phyloP scores from a whole-genome alignment of 1,140 invertebrate genomes.

The Tetragonula clypearis region DNA sequence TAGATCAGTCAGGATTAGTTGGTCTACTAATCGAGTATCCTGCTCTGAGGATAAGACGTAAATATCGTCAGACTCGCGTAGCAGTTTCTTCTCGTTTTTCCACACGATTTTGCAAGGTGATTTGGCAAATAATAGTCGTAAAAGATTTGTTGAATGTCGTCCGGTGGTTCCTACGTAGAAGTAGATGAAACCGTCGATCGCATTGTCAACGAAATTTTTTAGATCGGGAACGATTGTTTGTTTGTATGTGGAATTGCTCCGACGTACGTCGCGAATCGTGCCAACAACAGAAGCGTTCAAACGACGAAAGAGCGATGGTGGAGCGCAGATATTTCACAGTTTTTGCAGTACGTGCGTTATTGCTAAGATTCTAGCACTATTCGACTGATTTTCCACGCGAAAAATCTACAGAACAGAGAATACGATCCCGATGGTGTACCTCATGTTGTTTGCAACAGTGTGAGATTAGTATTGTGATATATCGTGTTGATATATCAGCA shows the following conservation, averaged over 20 bases:
- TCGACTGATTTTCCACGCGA: neutral
- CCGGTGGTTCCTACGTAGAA: constrained; percentile 83
- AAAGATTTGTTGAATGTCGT: constrained; percentile 71
- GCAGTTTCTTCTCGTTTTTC: constrained; percentile 60
- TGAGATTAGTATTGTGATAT: too few relatives aligned
- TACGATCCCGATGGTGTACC: neutral
- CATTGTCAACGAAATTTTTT: constrained; percentile 76
- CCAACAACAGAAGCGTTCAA: too few relatives aligned
- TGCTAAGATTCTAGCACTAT: constrained; percentile 80
- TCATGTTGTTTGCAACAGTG: neutral
- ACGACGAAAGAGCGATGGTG: too few relatives aligned
- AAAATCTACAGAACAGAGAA: neutral
- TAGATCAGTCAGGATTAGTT: too few relatives aligned
- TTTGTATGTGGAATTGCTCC: too few relatives aligned
- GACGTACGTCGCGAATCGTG: too few relatives aligned
- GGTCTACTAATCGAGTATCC: constrained; percentile 66
- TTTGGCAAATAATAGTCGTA: constrained; percentile 80
- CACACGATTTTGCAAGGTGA: constrained; percentile 70
- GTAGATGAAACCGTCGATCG: constrained; percentile 82
- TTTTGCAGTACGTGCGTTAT: constrained; percentile 72
- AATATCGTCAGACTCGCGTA: constrained; percentile 68
- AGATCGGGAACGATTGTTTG: constrained; percentile 65
- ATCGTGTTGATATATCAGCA: too few relatives aligned
- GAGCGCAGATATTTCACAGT: too few relatives aligned
- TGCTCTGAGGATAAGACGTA: constrained; percentile 78